Evolutionary conservation across 2,797 vertebrate species (phyloP).

Genomic region (Danio kyathit): DNA sequence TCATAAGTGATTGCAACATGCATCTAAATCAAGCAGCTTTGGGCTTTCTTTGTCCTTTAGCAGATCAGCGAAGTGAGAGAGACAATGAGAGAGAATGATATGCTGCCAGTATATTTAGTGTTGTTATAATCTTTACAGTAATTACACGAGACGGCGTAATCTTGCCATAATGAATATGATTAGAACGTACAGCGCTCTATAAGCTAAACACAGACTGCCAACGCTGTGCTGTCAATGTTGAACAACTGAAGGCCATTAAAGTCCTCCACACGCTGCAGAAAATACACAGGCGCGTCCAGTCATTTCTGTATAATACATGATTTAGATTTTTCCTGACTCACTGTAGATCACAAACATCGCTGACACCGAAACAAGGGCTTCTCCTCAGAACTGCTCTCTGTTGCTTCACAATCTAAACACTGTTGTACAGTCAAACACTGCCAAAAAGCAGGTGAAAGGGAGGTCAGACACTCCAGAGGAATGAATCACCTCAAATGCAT

Average conservation of each 20-base stretch:
- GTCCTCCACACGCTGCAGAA: neutral
- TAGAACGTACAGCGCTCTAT: conserved; percentile 23
- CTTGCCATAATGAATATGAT: conserved; percentile 46
- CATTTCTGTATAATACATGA: conserved; percentile 2
- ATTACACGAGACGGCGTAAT: conserved; percentile 27
- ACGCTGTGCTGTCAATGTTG: conserved; percentile 13
- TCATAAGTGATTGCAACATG: conserved; percentile 40
- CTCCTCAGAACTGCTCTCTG: conserved; percentile 1
- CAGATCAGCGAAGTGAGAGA: conserved; percentile 38
- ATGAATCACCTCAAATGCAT: conserved; percentile 9
- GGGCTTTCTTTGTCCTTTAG: conserved; percentile 41
- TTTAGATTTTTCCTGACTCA: conserved; percentile 20
- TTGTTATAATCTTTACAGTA: conserved; percentile 44
- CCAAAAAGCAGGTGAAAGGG: conserved; percentile 10
- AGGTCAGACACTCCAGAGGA: conserved; percentile 7
- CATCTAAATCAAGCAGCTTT: conserved; percentile 45
- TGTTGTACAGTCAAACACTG: conserved; percentile 8
- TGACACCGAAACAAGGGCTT: neutral
- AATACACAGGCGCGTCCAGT: conserved; percentile 18
- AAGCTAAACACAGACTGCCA: conserved; percentile 27
- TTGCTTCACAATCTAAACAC: neutral
- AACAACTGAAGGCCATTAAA: conserved; percentile 20
- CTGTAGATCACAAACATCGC: conserved; percentile 11
- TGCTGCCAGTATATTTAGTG: conserved; percentile 42
- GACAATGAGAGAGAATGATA: conserved; percentile 48